A percentile compares a stretch with the other conserved stretches of the same genome.
phyloP scores from a whole-genome alignment of 2,888 invertebrate genomes.

The Tetragnatha montana region DNA sequence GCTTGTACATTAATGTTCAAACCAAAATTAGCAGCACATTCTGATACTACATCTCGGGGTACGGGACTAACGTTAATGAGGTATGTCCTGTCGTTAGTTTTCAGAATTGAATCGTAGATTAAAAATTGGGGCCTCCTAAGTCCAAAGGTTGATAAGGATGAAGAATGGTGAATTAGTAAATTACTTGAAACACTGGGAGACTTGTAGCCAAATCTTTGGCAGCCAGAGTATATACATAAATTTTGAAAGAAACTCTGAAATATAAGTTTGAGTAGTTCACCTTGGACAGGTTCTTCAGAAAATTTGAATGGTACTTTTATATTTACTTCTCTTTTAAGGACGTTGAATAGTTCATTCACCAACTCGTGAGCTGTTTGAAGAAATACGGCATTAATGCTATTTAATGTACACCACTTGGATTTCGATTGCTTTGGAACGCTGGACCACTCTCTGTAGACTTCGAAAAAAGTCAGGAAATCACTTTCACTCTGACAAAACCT shows the following conservation, averaged over 20 bases:
- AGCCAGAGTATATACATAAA: conserved; percentile 64
- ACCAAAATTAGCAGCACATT: conserved; percentile 7
- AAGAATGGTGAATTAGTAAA: conserved; percentile 62
- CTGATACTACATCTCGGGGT: conserved; percentile 25
- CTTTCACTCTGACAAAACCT: conserved; percentile 74
- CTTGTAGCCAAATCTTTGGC: conserved; percentile 55
- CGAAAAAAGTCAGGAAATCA: conserved; percentile 74
- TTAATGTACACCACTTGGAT: conserved; percentile 74
- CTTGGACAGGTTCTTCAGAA: conserved; percentile 14
- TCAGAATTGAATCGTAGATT: conserved; percentile 62
- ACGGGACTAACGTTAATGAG: conserved; percentile 57
- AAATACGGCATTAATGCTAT: conserved; percentile 75
- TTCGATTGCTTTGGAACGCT: conserved; percentile 73
- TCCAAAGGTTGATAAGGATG: conserved; percentile 57
- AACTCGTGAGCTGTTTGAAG: conserved; percentile 73
- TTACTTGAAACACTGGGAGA: conserved; percentile 34
- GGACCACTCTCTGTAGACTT: conserved; percentile 73
- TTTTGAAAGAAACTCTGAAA: conserved; percentile 65
- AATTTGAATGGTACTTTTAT: conserved; percentile 47
- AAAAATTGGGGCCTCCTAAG: conserved; percentile 48
- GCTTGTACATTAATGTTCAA: conserved; percentile 28
- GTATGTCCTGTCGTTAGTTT: conserved; percentile 48
- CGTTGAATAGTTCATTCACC: conserved; percentile 60
- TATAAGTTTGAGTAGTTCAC: conserved; percentile 44
- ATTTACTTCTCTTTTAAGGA: conserved; percentile 58